Percentiles rank a stretch among this genome's conserved stretches.
These are phyloP conservation scores for Drosophila leonis DNA, from an alignment of 2,888 invertebrate species.

Conservation along the genomic window DNA sequence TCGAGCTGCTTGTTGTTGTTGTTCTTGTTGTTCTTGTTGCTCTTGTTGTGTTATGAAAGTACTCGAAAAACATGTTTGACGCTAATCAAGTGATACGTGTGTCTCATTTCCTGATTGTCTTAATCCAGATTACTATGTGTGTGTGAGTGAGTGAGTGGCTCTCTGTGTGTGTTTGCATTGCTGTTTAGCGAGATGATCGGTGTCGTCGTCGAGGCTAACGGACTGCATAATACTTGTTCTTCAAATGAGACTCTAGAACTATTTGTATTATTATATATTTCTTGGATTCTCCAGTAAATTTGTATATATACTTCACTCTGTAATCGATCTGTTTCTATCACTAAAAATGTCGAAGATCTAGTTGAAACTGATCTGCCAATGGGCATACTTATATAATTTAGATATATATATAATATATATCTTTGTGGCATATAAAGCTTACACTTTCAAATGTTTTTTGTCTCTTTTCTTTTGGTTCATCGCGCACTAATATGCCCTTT, in stretches of 20 bases:
- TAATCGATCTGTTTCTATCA: neutral
- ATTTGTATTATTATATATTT: neutral
- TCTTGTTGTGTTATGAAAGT: neutral
- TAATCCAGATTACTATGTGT: slow-evolving; percentile 40
- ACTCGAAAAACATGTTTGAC: slow-evolving; percentile 36
- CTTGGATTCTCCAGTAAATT: neutral
- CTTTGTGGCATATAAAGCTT: neutral
- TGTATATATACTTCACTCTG: neutral
- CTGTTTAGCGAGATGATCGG: slow-evolving; percentile 12
- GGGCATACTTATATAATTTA: neutral
- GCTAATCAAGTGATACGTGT: slow-evolving; percentile 49
- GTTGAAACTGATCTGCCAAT: neutral
- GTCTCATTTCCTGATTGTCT: slow-evolving; percentile 69
- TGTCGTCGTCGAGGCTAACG: slow-evolving; percentile 5
- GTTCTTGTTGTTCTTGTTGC: neutral
- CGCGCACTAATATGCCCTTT: neutral
- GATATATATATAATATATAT: neutral
- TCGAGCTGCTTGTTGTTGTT: neutral
- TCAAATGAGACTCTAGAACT: neutral
- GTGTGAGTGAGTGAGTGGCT: neutral
- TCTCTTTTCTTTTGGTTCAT: neutral
- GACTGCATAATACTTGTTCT: neutral
- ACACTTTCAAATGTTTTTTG: neutral
- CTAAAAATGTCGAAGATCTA: neutral
- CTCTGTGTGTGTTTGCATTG: slow-evolving; percentile 1